These are phyloP conservation scores for Calypte anna DNA, from an alignment of 2,113 vertebrate species.

Conservation along the genomic window DNA sequence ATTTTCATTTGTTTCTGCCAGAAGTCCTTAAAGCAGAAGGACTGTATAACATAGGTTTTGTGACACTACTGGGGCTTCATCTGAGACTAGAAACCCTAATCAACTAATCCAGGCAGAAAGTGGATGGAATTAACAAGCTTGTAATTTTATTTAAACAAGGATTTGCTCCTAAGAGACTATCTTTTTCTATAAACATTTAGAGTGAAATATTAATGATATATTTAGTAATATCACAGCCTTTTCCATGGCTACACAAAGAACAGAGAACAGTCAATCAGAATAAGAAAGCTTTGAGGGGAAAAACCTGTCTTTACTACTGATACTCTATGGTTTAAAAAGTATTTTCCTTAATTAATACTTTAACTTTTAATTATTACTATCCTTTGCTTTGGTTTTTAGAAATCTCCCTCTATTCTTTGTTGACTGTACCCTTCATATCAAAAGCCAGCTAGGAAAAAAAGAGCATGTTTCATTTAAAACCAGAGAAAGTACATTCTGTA, in stretches of 20 bases:
- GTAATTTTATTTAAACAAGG: background rate
- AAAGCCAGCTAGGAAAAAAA: background rate
- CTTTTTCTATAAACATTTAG: background rate
- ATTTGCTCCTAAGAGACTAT: slow-evolving; percentile 9
- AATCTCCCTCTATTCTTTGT: background rate
- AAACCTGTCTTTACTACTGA: background rate
- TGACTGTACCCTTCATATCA: background rate
- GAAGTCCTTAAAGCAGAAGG: background rate
- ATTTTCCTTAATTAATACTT: background rate
- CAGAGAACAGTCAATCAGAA: background rate
- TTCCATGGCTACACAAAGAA: slow-evolving; percentile 1
- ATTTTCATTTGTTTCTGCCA: background rate
- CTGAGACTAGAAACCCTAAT: background rate
- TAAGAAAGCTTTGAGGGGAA: background rate
- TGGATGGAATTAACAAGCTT: background rate
- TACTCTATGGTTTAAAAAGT: background rate
- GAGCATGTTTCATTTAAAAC: background rate
- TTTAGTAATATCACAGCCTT: background rate
- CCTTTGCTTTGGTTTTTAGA: background rate
- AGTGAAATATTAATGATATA: background rate
- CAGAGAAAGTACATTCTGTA: background rate
- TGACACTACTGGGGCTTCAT: background rate
- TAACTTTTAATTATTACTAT: background rate
- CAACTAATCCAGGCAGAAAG: background rate
- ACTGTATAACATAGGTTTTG: background rate